Evolutionary conservation across 2,113 vertebrate genomes (phyloP).

Genomic region (Mormoops blainvillei): DNA sequence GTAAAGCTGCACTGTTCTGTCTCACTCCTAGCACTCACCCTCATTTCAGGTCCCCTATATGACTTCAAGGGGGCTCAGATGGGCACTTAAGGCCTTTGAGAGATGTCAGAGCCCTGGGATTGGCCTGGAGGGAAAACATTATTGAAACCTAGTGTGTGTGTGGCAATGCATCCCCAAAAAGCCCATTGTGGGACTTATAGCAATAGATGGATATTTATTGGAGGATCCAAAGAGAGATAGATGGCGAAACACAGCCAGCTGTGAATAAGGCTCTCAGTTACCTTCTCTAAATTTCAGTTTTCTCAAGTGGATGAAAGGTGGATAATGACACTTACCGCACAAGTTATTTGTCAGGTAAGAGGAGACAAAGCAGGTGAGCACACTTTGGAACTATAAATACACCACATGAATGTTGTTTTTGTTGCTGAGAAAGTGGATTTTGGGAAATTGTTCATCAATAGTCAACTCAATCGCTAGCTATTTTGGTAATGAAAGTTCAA

Average conservation of each 20-base stretch:
- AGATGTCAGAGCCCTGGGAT: background rate
- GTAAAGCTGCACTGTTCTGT: background rate
- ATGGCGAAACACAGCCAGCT: background rate
- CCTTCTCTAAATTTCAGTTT: background rate
- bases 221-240: background rate
- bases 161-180: background rate
- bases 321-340: background rate
- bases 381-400: constrained; percentile 26
- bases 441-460: background rate
- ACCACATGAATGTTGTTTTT: constrained; percentile 6
- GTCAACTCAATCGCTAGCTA: background rate
- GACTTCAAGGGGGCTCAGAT: background rate
- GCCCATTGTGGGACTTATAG: background rate
- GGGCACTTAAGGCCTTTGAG: background rate
- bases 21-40: background rate
- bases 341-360: constrained; percentile 41
- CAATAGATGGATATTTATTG: background rate
- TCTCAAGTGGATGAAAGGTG: constrained; percentile 7
- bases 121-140: background rate
- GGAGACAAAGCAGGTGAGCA: background rate
- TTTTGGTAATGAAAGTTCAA: constrained; percentile 19
- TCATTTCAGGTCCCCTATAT: background rate
- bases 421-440: background rate
- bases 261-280: background rate
- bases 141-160: background rate